Evolutionary conservation across 2,113 vertebrate species (phyloP).

Genomic region (Peromyscus polionotus): DNA sequence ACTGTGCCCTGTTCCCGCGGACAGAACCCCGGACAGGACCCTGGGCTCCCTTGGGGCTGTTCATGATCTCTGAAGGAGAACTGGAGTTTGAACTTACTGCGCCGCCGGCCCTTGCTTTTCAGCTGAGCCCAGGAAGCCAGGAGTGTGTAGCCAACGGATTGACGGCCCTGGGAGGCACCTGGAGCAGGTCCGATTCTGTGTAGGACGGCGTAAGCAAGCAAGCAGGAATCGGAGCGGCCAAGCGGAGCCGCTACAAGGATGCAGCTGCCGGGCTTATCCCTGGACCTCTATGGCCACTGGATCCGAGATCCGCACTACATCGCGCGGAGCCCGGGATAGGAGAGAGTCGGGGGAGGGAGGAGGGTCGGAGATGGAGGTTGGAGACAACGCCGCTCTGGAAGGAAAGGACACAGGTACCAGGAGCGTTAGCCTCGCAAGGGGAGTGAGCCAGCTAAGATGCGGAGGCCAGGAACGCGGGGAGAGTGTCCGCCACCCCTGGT

Average conservation of each 20-base stretch:
- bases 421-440: accelerated
- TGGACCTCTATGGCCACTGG: neutral
- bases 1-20: neutral
- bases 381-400: neutral
- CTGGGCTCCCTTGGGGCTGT: neutral
- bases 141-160: neutral
- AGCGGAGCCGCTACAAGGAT: neutral
- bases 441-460: neutral
- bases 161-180: neutral
- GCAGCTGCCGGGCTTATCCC: accelerated
- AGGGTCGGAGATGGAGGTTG: neutral
- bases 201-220: neutral
- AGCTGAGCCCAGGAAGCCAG: conserved; percentile 13
- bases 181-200: neutral
- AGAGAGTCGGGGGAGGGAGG: neutral
- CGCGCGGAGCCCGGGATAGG: accelerated
- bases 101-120: neutral
- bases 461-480: neutral
- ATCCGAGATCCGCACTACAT: neutral
- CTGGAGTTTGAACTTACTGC: conserved; percentile 17
- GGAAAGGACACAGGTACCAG: neutral
- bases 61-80: neutral
- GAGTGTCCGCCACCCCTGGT: neutral
- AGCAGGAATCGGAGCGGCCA: accelerated
- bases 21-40: neutral